phyloP scores from a whole-genome alignment of 2,888 invertebrate species.

The Glyphotaelius pellucidus region DNA sequence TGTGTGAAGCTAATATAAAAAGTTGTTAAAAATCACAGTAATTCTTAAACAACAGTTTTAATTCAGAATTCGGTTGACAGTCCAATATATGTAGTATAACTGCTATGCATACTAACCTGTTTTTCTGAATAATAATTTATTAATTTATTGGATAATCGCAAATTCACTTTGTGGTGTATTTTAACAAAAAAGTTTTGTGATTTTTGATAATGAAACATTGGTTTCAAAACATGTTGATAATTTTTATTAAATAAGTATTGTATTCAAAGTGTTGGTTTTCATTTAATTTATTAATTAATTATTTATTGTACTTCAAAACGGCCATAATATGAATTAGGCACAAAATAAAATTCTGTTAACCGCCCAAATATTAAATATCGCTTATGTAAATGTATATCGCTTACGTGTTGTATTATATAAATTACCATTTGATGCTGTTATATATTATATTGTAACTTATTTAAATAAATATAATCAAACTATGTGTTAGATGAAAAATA shows the following conservation, averaged over 20 bases:
- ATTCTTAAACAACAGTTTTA: background rate
- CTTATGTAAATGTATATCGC: slow-evolving; percentile 11
- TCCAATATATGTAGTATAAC: background rate
- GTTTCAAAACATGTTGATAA: too few species aligned
- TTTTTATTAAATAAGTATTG: too few species aligned
- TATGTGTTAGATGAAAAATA: slow-evolving; percentile 37
- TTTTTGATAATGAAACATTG: too few species aligned
- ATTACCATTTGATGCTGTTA: slow-evolving; percentile 9
- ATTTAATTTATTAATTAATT: too few species aligned
- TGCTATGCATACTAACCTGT: background rate
- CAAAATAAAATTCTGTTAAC: background rate
- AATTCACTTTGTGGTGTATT: too few species aligned
- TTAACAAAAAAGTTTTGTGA: too few species aligned
- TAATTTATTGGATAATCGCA: too few species aligned
- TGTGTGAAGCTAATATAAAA: too few species aligned
- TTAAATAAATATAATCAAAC: slow-evolving; percentile 24
- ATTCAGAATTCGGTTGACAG: background rate
- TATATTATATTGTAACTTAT: slow-evolving; percentile 13
- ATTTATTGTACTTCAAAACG: background rate
- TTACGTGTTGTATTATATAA: background rate
- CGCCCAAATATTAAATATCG: background rate
- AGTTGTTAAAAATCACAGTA: too few species aligned
- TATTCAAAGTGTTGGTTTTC: too few species aligned
- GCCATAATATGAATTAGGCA: background rate
- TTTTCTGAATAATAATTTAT: too few species aligned